Conservation (phyloP, 2,113 vertebrate species). For the Pogonocichla stellata region DNA sequence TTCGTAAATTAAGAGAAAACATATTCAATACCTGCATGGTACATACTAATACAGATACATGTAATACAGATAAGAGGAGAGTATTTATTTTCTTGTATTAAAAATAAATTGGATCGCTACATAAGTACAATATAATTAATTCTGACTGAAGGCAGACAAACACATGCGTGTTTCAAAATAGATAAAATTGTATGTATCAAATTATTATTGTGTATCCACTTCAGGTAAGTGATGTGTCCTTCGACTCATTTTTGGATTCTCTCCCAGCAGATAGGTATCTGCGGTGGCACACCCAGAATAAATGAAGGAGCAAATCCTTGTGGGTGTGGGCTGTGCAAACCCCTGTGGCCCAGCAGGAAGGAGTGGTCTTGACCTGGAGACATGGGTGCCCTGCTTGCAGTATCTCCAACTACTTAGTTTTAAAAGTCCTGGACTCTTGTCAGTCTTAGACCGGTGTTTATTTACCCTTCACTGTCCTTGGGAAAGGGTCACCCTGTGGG, state of each 20-base stretch:
- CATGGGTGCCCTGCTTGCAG: not conserved
- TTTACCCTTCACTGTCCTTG: fast-evolving
- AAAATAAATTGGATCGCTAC: not conserved
- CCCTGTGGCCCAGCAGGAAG: not conserved
- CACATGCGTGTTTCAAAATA: not conserved
- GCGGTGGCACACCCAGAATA: fast-evolving
- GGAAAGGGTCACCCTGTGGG: not conserved
- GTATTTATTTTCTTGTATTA: not conserved
- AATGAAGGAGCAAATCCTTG: not conserved
- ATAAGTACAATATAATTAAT: not conserved
- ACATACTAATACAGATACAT: not conserved
- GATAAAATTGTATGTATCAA: not conserved
- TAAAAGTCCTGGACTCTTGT: fast-evolving
- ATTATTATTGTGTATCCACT: not conserved
- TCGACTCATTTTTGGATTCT: not conserved
- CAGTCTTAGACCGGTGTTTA: not conserved
- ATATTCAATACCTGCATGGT: not conserved
- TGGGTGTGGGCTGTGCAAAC: not conserved
- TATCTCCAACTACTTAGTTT: not conserved
- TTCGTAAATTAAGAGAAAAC: not conserved
- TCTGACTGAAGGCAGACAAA: not conserved
- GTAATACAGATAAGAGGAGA: not conserved
- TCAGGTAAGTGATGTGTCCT: not conserved
- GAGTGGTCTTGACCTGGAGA: not conserved
- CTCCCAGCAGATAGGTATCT: not conserved